A percentile compares a stretch with the other conserved stretches of the same genome.
phyloP scores from a whole-genome alignment of 2,888 invertebrate genomes.

The Dromius quadrimaculatus region DNA sequence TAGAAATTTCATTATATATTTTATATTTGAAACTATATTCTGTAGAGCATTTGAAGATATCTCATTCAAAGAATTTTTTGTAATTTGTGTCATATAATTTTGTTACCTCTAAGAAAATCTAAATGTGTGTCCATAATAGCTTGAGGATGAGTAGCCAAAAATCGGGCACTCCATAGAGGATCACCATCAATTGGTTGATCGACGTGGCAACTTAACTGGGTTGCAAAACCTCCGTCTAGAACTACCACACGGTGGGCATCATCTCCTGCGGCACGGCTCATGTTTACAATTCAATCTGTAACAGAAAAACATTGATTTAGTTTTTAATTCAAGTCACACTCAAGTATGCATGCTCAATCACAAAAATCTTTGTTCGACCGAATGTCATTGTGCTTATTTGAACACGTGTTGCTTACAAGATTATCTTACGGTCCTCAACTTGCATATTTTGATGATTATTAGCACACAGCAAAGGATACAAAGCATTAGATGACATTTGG shows the following conservation, averaged over 20 bases:
- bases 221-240: slow-evolving; percentile 84
- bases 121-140: slow-evolving; percentile 85
- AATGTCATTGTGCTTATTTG: too few relatives aligned
- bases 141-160: slow-evolving; percentile 82
- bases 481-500: too few relatives aligned
- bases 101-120: slow-evolving; percentile 80
- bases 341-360: too few relatives aligned
- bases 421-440: too few relatives aligned
- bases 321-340: too few relatives aligned
- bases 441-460: too few relatives aligned
- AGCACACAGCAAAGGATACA: too few relatives aligned
- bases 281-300: neutral
- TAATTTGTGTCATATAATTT: neutral
- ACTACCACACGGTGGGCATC: slow-evolving; percentile 60
- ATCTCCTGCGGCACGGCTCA: slow-evolving; percentile 5
- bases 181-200: slow-evolving; percentile 84
- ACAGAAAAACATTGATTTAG: neutral
- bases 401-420: too few relatives aligned
- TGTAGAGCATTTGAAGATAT: too few relatives aligned
- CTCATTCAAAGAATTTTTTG: neutral
- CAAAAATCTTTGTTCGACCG: too few relatives aligned
- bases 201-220: slow-evolving; percentile 83
- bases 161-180: slow-evolving; percentile 90
- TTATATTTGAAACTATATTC: too few relatives aligned
- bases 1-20: neutral